These are phyloP conservation scores for Saguinus imperator DNA, from an alignment of 2,113 vertebrate species.

Conservation along the genomic window DNA sequence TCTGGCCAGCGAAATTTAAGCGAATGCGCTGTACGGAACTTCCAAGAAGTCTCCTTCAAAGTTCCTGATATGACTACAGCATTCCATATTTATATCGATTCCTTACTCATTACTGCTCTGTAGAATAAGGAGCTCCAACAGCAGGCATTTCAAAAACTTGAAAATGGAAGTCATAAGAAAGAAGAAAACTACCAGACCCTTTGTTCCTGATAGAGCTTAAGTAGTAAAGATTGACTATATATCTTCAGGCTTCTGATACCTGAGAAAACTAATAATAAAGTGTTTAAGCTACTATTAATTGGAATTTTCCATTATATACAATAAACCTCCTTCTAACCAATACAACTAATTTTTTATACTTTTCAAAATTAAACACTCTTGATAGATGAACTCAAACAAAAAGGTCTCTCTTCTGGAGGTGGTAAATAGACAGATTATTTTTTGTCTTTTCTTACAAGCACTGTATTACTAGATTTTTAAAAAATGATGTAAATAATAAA, in stretches of 20 bases:
- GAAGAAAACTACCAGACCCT: background rate
- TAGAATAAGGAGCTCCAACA: background rate
- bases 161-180: background rate
- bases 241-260: background rate
- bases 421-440: background rate
- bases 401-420: background rate
- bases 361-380: background rate
- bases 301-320: background rate
- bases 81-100: background rate
- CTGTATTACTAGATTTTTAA: background rate
- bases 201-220: background rate
- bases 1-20: background rate
- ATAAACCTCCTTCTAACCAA: background rate
- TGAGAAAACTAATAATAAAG: background rate
- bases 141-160: background rate
- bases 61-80: background rate
- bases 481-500: background rate
- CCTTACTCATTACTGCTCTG: background rate
- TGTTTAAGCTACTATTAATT: background rate
- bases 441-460: background rate
- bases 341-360: background rate
- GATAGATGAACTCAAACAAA: background rate
- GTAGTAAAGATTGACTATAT: background rate
- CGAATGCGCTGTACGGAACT: background rate
- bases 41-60: background rate